Base-by-base conservation (phyloP, 2,888 invertebrate genomes). In the Zeuzera pyrina region DNA sequence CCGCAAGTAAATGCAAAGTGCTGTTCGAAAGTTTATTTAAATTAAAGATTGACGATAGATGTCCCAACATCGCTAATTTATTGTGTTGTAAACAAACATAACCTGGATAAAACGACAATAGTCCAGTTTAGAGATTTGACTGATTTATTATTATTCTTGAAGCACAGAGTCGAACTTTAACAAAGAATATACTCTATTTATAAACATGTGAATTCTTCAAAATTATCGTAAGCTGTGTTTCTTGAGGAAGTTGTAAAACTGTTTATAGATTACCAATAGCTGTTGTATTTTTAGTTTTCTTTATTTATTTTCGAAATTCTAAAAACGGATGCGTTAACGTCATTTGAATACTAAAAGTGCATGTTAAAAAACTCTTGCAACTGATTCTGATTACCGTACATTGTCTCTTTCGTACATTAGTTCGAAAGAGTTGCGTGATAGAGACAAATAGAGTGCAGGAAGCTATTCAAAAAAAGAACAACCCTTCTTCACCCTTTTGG, bases 401-500 rank as follows among this genome's bases (percentile, higher is more conserved):
- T 45, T 32, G 33, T 76, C 76, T 48, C 52, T 49, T 39, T 73
- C 57, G 39, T 28, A 34, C 46, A 22, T 34, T 31, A 14, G 15
- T 5, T 28, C 15, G 6, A n/a, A 10, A 32, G 66, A 42, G 57
- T 6, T 19, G n/a, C n/a, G n/a, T 43, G 65, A 77, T 39, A 51
- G 64, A 55, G 78, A 76, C 48, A 44, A 42, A 41, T 34, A 41
- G 50, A 49, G 61, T 64, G 69, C 73, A 78, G 81, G 81, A 81
- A 79, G 74, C 72, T 62, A 64, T 67, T 68, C 60, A 71, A 79
- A 83, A 79, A 83, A 83, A 76, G 70, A 71, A 67, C 73, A 78
- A 79, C 78, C 83, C 83, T 81, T 79, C 74, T 64, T 71, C 61
- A 71, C 76, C 79, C 83, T 77, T 71, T 74, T 53, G 57, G 57